Conservation (phyloP, 2,797 vertebrate species). For the Karalla daura region DNA sequence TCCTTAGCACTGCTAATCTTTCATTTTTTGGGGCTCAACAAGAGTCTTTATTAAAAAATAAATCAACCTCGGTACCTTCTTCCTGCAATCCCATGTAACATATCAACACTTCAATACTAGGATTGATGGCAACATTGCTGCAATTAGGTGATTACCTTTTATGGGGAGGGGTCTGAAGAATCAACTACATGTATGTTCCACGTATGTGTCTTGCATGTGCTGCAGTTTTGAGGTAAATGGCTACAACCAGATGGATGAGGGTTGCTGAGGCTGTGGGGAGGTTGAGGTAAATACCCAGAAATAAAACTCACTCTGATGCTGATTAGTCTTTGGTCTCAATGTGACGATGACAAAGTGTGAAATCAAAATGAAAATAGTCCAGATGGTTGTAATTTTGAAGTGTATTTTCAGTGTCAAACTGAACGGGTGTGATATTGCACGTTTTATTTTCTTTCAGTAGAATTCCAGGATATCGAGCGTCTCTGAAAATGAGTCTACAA, state of each 20-base stretch:
- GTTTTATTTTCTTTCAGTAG: conserved; percentile 60
- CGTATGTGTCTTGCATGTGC: too few species aligned
- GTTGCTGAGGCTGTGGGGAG: conserved; percentile 19
- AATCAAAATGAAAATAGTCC: conserved; percentile 19
- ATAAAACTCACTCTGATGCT: conserved; percentile 28
- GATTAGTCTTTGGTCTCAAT: conserved; percentile 79
- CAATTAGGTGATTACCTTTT: too few species aligned
- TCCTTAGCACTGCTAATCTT: too few species aligned
- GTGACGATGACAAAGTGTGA: conserved; percentile 41
- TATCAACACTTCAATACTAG: too few species aligned
- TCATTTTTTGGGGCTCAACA: too few species aligned
- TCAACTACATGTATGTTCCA: too few species aligned
- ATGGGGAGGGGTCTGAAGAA: conserved; percentile 7
- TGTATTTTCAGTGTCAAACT: conserved; percentile 45
- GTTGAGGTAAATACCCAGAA: conserved; percentile 46
- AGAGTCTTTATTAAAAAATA: too few species aligned
- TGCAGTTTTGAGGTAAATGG: conserved; percentile 15
- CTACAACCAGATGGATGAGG: not conserved
- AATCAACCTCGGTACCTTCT: too few species aligned
- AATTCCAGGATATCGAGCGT: conserved; percentile 37
- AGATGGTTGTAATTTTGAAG: conserved; percentile 24
- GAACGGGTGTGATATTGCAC: conserved; percentile 68
- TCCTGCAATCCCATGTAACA: too few species aligned
- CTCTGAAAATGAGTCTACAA: conserved; percentile 48
- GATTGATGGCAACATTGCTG: too few species aligned